A percentile compares a stretch with the other conserved stretches of the same genome.
phyloP scores from a whole-genome alignment of 2,888 invertebrate genomes.

The Ganaspis brasiliensis region DNA sequence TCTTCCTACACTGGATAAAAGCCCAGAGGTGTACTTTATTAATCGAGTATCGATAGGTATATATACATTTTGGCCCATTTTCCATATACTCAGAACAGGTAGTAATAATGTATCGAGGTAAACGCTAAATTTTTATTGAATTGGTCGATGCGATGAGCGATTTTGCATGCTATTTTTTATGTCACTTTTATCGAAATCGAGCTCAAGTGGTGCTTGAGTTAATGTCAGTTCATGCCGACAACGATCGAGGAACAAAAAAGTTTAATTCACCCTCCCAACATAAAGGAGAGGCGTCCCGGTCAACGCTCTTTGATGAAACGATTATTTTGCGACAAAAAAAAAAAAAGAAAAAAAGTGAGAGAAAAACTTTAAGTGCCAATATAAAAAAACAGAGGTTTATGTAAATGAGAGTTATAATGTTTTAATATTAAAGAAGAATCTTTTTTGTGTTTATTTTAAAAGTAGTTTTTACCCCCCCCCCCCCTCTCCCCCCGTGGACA shows the following conservation, averaged over 20 bases:
- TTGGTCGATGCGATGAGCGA: not conserved
- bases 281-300: conserved; percentile 9
- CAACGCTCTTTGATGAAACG: conserved; percentile 23
- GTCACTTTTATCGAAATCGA: conserved; percentile 5
- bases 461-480: no score
- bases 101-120: not conserved
- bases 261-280: conserved; percentile 18
- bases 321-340: not conserved
- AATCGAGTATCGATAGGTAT: no score
- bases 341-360: not conserved
- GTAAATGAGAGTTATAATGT: no score
- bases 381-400: no score
- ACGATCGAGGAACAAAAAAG: conserved; percentile 32
- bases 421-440: no score
- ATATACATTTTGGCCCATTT: no score
- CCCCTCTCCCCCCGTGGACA: no score
- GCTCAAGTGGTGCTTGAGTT: conserved; percentile 24
- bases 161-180: conserved; percentile 15
- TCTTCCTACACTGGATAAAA: not conserved
- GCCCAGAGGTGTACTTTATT: not conserved
- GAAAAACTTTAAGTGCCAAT: not conserved
- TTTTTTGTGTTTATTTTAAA: no score
- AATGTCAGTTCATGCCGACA: conserved; percentile 33
- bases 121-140: not conserved
- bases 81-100: no score